phyloP scores from a whole-genome alignment of 1,140 invertebrate genomes.

The Philotrypesis tridentata region DNA sequence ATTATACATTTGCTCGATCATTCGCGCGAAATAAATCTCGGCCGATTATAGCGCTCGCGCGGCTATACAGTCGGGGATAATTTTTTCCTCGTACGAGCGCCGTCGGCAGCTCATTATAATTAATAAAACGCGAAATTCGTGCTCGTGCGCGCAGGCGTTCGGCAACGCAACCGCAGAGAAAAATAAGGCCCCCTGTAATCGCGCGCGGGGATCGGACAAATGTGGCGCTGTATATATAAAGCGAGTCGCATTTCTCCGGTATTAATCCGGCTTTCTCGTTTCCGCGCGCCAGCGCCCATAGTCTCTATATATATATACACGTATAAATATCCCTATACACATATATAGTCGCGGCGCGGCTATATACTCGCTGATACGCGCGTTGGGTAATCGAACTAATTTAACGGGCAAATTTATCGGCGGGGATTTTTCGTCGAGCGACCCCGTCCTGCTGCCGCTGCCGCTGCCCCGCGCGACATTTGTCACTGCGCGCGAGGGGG shows the following conservation, averaged over 20 bases:
- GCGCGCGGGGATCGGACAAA: neutral
- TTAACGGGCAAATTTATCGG: slow-evolving; percentile 36
- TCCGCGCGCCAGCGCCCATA: neutral
- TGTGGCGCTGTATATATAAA: neutral
- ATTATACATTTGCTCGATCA: neutral
- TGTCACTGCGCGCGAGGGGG: slow-evolving; percentile 16
- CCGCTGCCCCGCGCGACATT: no score
- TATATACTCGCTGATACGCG: no score
- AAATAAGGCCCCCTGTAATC: no score
- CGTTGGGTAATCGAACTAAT: slow-evolving; percentile 40
- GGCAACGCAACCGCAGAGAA: no score
- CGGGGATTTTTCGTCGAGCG: slow-evolving; percentile 28
- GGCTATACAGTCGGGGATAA: neutral
- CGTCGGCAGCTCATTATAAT: neutral
- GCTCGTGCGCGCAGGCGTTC: no score
- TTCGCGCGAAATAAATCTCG: neutral
- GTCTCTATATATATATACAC: neutral
- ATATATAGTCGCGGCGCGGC: no score
- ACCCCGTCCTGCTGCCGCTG: slow-evolving; percentile 6
- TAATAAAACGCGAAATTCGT: slow-evolving; percentile 12
- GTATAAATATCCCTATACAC: no score
- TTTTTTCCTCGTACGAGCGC: neutral
- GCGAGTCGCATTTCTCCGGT: slow-evolving; percentile 36
- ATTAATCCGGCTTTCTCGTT: slow-evolving; percentile 48
- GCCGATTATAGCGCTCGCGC: neutral